Evolutionary conservation across 2,888 invertebrate species (phyloP), one percentile per base, ranked within the genome.

Genomic region (Cephus nigrinus): DNA sequence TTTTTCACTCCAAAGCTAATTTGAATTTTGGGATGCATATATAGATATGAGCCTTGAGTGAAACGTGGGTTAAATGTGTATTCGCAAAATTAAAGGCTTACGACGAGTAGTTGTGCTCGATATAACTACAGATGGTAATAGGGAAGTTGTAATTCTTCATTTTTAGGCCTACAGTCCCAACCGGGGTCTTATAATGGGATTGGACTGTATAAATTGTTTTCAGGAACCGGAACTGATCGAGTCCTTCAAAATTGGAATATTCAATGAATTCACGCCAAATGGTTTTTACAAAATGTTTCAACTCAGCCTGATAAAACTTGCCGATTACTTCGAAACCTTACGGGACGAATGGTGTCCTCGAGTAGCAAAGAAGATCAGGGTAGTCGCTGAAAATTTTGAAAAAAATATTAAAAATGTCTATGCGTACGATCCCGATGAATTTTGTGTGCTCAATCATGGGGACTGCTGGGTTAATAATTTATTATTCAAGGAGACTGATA

Each of bases 371-470:
- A 79, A 85, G 55, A 55, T 86, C 36, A 55, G 33, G 74, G 15
- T 40, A 30, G 32, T 74, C 1, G n/a, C 55, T 34, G 9, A 15
- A 15, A 33, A 68, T 5, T 23, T 77, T 33, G 34, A 69, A 15
- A 30, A 69, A 12, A 34, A 36, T 34, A 72, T 77, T 23, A 23
- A 11, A 0, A 36, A 79, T 0, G 78, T 68, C 1, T 84, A 81
- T 33, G 69, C 80, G 1, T 82, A 84, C 33, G 82, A 83, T 1
- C 12, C 23, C 0, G 79, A 82, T 3, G 88, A 88, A 74, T 87
- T 88, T 77, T 85, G 86, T 69, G 87, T 88, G 0, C 71, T 88
- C 9, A 88, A 88, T 80, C 88, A 88, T 31, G 88, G 87, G 0
- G 88, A 88, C 73, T 85, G 85, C 79, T 88, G 87, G 87, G 78